A percentile compares a stretch with the other conserved stretches of the same genome.
Evolutionary conservation across 2,888 invertebrate species (phyloP).

Genomic region (Hypercompe scribonia): DNA sequence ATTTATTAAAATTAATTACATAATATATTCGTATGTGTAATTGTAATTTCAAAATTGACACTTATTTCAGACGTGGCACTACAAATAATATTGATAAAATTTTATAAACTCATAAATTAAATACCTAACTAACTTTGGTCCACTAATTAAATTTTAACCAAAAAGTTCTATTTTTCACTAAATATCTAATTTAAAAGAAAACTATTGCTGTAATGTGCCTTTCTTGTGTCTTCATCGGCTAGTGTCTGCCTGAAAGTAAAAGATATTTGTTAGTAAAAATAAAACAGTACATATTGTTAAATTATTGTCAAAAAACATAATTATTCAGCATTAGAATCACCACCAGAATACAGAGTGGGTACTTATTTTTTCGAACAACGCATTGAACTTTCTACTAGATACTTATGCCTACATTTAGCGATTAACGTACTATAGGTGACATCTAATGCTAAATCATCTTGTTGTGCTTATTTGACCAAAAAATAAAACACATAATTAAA

Average conservation of each 20-base stretch:
- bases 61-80: slow-evolving; percentile 36
- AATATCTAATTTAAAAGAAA: slow-evolving; percentile 30
- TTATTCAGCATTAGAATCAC: not conserved
- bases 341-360: not conserved
- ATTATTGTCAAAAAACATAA: no score
- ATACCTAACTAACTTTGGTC: slow-evolving; percentile 72
- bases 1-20: slow-evolving; percentile 12
- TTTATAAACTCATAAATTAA: slow-evolving; percentile 48
- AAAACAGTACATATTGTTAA: not conserved
- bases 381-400: not conserved
- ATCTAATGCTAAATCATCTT: not conserved
- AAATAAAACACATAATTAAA: not conserved
- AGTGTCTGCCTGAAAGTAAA: slow-evolving; percentile 65
- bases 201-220: slow-evolving; percentile 17
- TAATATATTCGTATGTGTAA: slow-evolving; percentile 19
- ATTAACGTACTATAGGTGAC: not conserved
- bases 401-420: not conserved
- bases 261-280: slow-evolving; percentile 11
- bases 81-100: slow-evolving; percentile 26
- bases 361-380: no score
- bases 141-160: slow-evolving; percentile 55
- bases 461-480: not conserved
- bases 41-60: slow-evolving; percentile 29
- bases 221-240: slow-evolving; percentile 47
- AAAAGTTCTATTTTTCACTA: slow-evolving; percentile 47